phyloP scores from a whole-genome alignment of 2,113 vertebrate species.

The Ailurus styani region DNA sequence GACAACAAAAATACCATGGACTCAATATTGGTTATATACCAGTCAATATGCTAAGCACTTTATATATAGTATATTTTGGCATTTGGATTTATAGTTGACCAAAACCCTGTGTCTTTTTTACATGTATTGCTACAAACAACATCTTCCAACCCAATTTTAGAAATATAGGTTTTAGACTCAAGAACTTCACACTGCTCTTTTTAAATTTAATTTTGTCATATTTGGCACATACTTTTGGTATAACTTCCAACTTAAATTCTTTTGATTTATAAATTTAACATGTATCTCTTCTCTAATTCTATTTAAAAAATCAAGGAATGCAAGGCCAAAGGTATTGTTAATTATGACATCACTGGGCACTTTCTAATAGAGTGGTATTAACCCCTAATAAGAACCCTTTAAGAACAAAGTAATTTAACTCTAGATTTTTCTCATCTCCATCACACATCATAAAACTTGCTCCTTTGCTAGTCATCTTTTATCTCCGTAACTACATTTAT shows the following conservation, averaged over 20 bases:
- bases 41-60: not conserved
- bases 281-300: not conserved
- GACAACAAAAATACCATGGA: not conserved
- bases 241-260: not conserved
- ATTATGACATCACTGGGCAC: not conserved
- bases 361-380: not conserved
- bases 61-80: not conserved
- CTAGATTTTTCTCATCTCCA: not conserved
- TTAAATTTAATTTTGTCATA: slow-evolving; percentile 8
- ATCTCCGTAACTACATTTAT: not conserved
- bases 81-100: not conserved
- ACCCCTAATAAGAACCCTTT: not conserved
- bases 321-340: not conserved
- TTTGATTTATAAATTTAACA: not conserved
- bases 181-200: not conserved
- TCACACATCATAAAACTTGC: not conserved
- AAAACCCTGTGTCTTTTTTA: not conserved
- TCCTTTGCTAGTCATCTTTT: not conserved
- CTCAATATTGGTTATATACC: not conserved
- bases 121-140: not conserved
- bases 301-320: not conserved
- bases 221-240: not conserved
- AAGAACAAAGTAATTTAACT: not conserved
- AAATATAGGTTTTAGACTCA: not conserved
- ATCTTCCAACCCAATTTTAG: not conserved